Percentiles rank a stretch among this genome's conserved stretches.
phyloP scores from a whole-genome alignment of 2,888 invertebrate species.

The Yponomeuta malinellus region DNA sequence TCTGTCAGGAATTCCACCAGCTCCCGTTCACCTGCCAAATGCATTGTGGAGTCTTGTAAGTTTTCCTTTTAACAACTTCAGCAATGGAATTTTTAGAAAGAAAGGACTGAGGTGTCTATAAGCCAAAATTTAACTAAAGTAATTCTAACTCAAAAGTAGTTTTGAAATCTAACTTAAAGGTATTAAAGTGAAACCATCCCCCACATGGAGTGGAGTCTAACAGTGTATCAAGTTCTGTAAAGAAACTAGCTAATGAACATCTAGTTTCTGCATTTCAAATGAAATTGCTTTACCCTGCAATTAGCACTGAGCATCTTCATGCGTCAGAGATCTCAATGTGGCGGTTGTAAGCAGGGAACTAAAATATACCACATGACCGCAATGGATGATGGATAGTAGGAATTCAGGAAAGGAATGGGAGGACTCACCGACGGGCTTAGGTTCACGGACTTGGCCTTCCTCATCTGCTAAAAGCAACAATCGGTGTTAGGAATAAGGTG shows the following conservation, averaged over 20 bases:
- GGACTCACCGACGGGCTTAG: background rate
- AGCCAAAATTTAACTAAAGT: too few relatives aligned
- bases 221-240: background rate
- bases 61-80: too few relatives aligned
- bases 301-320: background rate
- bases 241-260: background rate
- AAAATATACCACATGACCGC: background rate
- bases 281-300: background rate
- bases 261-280: background rate
- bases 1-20: constrained; percentile 93
- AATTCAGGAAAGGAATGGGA: background rate
- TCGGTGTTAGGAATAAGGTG: background rate
- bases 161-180: background rate
- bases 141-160: too few relatives aligned
- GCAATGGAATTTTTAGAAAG: too few relatives aligned
- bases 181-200: background rate
- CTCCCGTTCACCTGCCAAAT: constrained; percentile 84
- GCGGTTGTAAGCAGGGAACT: background rate
- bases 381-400: background rate
- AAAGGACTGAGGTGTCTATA: too few relatives aligned
- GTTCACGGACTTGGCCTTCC: background rate
- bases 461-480: background rate
- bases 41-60: constrained; percentile 13
- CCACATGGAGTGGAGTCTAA: background rate
- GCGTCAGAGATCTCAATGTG: background rate